These are phyloP conservation scores for Glareola pratincola DNA, from an alignment of 2,113 vertebrate species.

Conservation along the genomic window DNA sequence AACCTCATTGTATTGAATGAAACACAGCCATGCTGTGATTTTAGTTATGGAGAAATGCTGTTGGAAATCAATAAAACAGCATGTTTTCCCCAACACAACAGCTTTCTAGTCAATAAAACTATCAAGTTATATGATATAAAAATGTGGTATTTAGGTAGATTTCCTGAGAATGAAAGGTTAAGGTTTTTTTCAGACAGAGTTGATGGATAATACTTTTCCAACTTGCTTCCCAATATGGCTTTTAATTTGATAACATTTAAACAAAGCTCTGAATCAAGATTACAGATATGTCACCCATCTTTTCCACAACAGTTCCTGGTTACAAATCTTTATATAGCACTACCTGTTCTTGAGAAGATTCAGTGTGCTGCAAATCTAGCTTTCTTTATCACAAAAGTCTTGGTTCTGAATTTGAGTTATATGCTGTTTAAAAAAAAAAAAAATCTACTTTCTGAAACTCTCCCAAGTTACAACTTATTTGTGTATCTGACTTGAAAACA, in stretches of 20 bases:
- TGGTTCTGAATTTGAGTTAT: not conserved
- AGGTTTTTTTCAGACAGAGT: not conserved
- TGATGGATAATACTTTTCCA: not conserved
- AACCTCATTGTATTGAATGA: constrained; percentile 8
- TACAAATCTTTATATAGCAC: not conserved
- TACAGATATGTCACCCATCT: not conserved
- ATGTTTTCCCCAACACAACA: constrained; percentile 1
- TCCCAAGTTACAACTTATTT: not conserved
- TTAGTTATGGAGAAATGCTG: constrained; percentile 23
- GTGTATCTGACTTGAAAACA: not conserved
- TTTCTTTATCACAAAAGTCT: not conserved
- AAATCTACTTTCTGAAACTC: not conserved
- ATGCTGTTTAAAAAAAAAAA: not conserved
- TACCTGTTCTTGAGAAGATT: not conserved
- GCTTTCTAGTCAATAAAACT: constrained; percentile 40
- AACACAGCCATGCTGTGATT: not conserved
- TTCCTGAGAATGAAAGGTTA: constrained; percentile 1
- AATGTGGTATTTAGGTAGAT: constrained; percentile 20
- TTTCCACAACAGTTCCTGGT: not conserved
- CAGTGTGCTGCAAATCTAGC: not conserved
- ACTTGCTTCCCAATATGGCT: not conserved
- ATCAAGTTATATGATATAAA: constrained; percentile 31
- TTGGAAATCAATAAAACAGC: constrained; percentile 42
- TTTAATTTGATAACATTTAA: constrained; percentile 1
- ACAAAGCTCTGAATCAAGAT: not conserved